Conservation (phyloP, 2,797 vertebrate species). For the Coracias cyanogaster region DNA sequence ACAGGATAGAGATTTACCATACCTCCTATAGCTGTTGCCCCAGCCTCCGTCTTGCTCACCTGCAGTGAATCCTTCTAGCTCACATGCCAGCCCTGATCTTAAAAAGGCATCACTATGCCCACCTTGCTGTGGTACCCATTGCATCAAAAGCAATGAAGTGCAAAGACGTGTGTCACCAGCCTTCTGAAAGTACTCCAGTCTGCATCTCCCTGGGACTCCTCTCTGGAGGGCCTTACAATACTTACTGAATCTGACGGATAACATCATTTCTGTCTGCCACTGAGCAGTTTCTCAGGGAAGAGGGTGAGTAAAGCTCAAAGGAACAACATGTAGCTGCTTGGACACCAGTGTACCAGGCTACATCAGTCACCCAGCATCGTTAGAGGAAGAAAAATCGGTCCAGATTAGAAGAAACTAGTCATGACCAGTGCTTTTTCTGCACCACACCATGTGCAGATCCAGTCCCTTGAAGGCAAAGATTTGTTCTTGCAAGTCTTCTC, state of each 20-base stretch:
- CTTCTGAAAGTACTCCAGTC: neutral
- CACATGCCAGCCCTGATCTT: neutral
- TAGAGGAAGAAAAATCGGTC: neutral
- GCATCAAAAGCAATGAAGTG: neutral
- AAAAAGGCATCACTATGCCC: neutral
- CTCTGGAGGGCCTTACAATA: neutral
- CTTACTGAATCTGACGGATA: neutral
- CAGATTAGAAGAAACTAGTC: neutral
- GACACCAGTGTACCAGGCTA: neutral
- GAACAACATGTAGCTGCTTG: neutral
- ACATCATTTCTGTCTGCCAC: neutral
- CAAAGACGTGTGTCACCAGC: neutral
- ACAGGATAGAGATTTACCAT: neutral
- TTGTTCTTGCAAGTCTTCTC: neutral
- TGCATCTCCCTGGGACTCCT: neutral
- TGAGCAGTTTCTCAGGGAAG: rapidly evolving
- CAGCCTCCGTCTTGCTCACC: neutral
- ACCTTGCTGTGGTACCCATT: neutral
- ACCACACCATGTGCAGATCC: neutral
- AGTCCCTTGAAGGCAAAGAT: neutral
- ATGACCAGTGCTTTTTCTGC: neutral
- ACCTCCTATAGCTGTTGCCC: neutral
- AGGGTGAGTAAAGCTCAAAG: neutral
- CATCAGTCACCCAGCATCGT: neutral
- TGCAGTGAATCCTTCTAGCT: neutral